Percentiles rank a stretch among this genome's conserved stretches.
Evolutionary conservation across 2,888 invertebrate species (phyloP).

Genomic region (Tuta absoluta): DNA sequence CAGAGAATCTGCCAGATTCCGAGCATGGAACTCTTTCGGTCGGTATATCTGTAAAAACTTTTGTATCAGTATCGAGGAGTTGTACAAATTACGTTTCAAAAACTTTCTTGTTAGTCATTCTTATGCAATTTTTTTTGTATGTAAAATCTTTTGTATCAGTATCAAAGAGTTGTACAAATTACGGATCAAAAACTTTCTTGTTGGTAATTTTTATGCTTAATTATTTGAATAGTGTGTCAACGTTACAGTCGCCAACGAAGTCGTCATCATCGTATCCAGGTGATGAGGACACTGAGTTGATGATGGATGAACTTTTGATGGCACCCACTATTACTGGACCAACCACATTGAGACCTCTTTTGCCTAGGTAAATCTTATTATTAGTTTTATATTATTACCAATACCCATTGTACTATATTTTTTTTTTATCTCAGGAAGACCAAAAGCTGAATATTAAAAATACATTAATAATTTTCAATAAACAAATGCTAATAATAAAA

Average conservation of each 20-base stretch:
- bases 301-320: conserved; percentile 91
- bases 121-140: too few relatives aligned
- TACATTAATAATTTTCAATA: too few relatives aligned
- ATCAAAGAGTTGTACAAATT: too few relatives aligned
- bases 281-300: conserved; percentile 89
- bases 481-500: too few relatives aligned
- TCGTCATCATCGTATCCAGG: conserved; percentile 85
- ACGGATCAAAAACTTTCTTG: too few relatives aligned
- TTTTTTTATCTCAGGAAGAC: too few relatives aligned
- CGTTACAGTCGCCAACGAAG: conserved; percentile 83
- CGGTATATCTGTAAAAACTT: conserved; percentile 28
- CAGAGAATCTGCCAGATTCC: conserved; percentile 87
- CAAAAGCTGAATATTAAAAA: too few relatives aligned
- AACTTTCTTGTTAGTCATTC: not conserved
- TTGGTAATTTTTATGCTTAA: too few relatives aligned
- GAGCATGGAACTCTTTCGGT: conserved; percentile 85
- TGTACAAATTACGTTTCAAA: too few relatives aligned
- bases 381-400: too few relatives aligned
- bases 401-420: too few relatives aligned
- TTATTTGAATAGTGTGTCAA: conserved; percentile 33
- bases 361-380: conserved; percentile 80
- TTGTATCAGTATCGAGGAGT: not conserved
- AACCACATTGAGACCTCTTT: conserved; percentile 84
- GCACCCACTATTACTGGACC: conserved; percentile 89
- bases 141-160: not conserved